These are phyloP conservation scores for Philaenus spumarius DNA, from an alignment of 1,140 invertebrate genomes.

Conservation along the genomic window DNA sequence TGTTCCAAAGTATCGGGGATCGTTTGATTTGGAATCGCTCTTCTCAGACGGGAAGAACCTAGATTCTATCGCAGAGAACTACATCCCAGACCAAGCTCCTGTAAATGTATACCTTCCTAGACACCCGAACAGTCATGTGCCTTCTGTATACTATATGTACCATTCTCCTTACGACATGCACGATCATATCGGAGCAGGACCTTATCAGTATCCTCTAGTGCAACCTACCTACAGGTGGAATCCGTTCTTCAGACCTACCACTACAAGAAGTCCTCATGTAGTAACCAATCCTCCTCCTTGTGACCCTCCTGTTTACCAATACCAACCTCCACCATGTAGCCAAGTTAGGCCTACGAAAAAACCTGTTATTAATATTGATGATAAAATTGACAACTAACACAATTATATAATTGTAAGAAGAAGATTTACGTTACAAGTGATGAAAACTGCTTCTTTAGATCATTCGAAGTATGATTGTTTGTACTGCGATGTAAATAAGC, in stretches of 20 bases:
- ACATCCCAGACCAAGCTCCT: neutral
- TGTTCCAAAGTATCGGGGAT: neutral
- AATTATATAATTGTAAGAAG: too few species aligned
- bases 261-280: too few species aligned
- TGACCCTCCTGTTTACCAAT: slow-evolving; percentile 9
- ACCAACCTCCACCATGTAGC: slow-evolving; percentile 1
- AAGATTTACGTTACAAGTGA: too few species aligned
- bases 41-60: neutral
- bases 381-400: slow-evolving; percentile 5
- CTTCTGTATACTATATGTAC: slow-evolving; percentile 1
- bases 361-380: slow-evolving; percentile 8
- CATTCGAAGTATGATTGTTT: too few species aligned
- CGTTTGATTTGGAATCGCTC: neutral
- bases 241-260: neutral
- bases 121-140: neutral
- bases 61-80: slow-evolving; percentile 5
- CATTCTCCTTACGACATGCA: slow-evolving; percentile 1
- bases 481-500: too few species aligned
- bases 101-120: neutral
- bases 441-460: too few species aligned
- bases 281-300: too few species aligned
- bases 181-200: slow-evolving; percentile 6
- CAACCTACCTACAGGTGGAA: neutral
- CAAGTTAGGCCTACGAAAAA: neutral
- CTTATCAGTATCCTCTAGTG: neutral